phyloP scores from a whole-genome alignment of 2,113 vertebrate genomes.

The Sus scrofa region DNA sequence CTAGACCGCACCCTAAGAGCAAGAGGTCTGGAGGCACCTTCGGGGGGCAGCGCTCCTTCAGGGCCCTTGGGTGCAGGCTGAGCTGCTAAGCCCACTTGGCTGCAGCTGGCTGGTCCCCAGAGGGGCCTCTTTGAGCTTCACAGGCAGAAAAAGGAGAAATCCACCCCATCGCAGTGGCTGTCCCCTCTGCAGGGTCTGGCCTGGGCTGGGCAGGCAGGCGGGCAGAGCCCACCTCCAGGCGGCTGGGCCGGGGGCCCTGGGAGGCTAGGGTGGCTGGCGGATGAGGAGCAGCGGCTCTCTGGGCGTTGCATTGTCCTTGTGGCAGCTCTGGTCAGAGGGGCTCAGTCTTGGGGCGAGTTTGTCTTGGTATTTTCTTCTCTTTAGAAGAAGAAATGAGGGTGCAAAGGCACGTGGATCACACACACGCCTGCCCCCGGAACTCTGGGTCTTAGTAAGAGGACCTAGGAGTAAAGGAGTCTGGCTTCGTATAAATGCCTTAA shows the following conservation, averaged over 20 bases:
- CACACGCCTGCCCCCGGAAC: rapidly evolving
- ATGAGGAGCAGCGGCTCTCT: background rate
- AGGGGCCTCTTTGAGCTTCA: background rate
- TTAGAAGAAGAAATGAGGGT: background rate
- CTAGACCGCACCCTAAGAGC: rapidly evolving
- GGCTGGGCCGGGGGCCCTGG: too few species aligned
- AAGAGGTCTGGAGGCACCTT: background rate
- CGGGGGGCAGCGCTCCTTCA: rapidly evolving
- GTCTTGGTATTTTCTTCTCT: background rate
- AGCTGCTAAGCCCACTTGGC: background rate
- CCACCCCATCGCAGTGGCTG: rapidly evolving
- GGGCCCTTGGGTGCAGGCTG: rapidly evolving
- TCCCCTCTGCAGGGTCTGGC: rapidly evolving
- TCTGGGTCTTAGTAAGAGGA: background rate
- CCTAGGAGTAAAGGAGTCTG: rapidly evolving
- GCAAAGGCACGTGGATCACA: too few species aligned
- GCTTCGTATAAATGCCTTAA: background rate
- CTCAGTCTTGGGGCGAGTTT: background rate
- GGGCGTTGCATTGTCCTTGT: rapidly evolving
- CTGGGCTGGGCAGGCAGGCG: background rate
- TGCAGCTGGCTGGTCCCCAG: background rate
- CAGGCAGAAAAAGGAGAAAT: too few species aligned
- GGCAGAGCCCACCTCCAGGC: background rate
- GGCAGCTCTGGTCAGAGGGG: background rate
- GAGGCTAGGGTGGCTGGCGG: background rate